These are phyloP conservation scores for Leuctra nigra DNA, from an alignment of 2,888 invertebrate species.

Conservation along the genomic window DNA sequence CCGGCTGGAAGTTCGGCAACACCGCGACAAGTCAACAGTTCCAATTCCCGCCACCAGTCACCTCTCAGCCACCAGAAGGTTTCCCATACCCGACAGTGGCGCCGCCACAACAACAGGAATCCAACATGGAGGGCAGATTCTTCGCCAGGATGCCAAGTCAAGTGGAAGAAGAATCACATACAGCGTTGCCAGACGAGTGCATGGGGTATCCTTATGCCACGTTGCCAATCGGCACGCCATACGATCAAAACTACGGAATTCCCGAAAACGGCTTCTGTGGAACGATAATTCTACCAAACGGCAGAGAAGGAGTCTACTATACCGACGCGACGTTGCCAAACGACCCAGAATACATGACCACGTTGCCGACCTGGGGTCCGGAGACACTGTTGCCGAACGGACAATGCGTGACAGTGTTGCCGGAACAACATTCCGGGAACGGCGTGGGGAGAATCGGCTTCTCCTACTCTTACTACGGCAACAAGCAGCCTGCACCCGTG, in stretches of 20 bases:
- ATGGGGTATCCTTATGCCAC: background rate
- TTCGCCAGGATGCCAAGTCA: conserved; percentile 13
- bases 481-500: background rate
- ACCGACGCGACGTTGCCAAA: conserved; percentile 11
- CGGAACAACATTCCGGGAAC: background rate
- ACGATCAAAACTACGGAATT: background rate
- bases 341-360: background rate
- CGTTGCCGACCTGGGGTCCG: background rate
- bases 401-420: conserved; percentile 4
- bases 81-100: background rate
- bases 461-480: conserved; percentile 9
- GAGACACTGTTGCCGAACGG: conserved; percentile 1
- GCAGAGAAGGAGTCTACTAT: conserved; percentile 20
- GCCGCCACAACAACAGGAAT: background rate
- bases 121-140: background rate
- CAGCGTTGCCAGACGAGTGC: background rate
- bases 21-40: background rate
- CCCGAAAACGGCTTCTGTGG: conserved; percentile 19
- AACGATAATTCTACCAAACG: conserved; percentile 23
- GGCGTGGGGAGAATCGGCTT: background rate
- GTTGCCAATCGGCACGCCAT: background rate
- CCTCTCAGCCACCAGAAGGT: background rate
- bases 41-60: background rate
- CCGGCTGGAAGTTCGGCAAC: conserved; percentile 12
- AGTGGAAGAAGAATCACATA: background rate